Conservation (phyloP, 2,888 invertebrate genomes). For the Drosophila prolongata region DNA sequence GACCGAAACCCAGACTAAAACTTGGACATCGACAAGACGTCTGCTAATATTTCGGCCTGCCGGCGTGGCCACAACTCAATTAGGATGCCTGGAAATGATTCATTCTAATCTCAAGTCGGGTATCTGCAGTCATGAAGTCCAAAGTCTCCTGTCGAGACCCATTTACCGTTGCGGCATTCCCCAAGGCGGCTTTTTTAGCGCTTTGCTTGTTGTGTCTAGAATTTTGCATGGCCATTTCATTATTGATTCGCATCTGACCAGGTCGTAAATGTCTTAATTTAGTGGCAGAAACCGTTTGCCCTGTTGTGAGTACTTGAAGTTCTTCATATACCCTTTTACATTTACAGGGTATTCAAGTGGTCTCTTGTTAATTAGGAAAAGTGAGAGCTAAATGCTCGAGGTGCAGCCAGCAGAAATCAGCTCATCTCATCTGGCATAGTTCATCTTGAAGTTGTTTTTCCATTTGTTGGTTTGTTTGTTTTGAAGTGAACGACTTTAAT, state of each 20-base stretch:
- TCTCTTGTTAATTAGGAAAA: constrained; percentile 26
- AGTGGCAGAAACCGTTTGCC: constrained; percentile 26
- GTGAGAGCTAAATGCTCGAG: constrained; percentile 55
- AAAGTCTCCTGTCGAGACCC: constrained; percentile 21
- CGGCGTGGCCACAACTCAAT: constrained; percentile 67
- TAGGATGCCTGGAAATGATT: constrained; percentile 78
- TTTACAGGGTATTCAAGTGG: constrained; percentile 7
- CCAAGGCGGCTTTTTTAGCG: constrained; percentile 56
- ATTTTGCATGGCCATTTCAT: constrained; percentile 75
- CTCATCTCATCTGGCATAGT: constrained; percentile 22
- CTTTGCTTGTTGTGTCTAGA: constrained; percentile 65
- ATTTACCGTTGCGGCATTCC: constrained; percentile 74
- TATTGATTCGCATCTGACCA: constrained; percentile 64
- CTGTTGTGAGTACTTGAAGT: constrained; percentile 21
- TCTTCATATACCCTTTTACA: constrained; percentile 1
- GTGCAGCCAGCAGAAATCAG: constrained; percentile 24
- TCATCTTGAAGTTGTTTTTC: constrained; percentile 33
- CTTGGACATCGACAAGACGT: constrained; percentile 55
- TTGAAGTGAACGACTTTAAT: constrained; percentile 58
- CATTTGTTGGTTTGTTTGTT: constrained; percentile 27
- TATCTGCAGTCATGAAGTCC: constrained; percentile 74
- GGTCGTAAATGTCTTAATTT: constrained; percentile 71
- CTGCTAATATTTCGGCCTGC: constrained; percentile 71
- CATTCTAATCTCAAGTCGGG: constrained; percentile 77
- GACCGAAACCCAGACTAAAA: constrained; percentile 3